Base-by-base conservation (phyloP, 2,113 vertebrate species). In the Zosterops pallidus region DNA sequence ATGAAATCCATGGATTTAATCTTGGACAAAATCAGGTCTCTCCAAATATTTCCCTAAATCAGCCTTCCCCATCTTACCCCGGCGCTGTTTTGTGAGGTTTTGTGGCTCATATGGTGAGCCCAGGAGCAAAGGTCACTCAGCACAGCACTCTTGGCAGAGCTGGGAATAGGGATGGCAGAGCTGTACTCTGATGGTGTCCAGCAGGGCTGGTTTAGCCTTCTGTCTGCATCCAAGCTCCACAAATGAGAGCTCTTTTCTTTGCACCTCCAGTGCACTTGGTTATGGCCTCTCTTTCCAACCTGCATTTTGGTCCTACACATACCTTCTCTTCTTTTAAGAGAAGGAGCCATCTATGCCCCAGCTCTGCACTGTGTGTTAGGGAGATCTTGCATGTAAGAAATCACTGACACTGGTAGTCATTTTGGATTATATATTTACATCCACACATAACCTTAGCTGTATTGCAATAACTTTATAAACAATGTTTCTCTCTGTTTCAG, bases 121-220 rank as follows among this genome's bases (percentile, higher is more conserved):
- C 31, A 24, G 64, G 89, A 84, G 84, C 84, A 82, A 56, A 89
- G 90, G 81, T 59, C 26, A 2, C 72, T 47, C 15, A 8, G 70
- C 67, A 8, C 59, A 41, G 81, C 1, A 2, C 60, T 53, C 64
- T 12, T 44, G 15, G 9, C 64, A 60, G 50, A 1, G 0, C 81
- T 39, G 83, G 33, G 25, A 69, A 7, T 0, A 14, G 41, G 7
- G 42, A 4, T 3, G 4, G 46, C 19, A 31, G 64, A 23, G 35
- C 63, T 10, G 31, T 12, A 3, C 26, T 1, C 50, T 11, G 21
- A 2, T 1, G 0, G 19, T 41, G 76, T 10, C 28, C 0, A 0
- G 56, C 56, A 46, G 56, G 37, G 64, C 46, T 75, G 79, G 9
- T 59, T 76, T 52, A 49, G 31, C 41, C 9, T 57, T 17, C 5